phyloP scores from a whole-genome alignment of 1,140 invertebrate species.

The Diabrotica undecimpunctata region DNA sequence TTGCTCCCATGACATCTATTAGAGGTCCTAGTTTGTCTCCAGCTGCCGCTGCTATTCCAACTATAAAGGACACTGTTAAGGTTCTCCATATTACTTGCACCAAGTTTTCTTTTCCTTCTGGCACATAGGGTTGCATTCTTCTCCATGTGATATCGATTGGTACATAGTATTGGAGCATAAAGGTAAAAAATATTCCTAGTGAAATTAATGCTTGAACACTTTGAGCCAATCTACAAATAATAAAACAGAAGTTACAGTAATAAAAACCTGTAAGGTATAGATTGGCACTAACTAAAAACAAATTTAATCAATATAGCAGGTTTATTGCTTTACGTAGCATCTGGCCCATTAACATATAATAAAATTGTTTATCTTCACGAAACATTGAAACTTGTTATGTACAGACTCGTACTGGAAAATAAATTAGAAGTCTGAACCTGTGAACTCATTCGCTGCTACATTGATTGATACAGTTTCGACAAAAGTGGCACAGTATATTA shows the following conservation, averaged over 20 bases:
- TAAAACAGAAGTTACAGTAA: background rate
- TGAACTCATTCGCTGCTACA: too few species aligned
- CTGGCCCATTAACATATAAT: too few species aligned
- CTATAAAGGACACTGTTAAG: constrained; percentile 56
- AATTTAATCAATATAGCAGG: too few species aligned
- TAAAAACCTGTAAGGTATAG: too few species aligned
- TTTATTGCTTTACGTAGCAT: too few species aligned
- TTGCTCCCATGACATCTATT: constrained; percentile 87
- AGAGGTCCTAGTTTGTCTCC: constrained; percentile 75
- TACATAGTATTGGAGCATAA: constrained; percentile 87
- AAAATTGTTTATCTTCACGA: too few species aligned
- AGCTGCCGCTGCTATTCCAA: constrained; percentile 68
- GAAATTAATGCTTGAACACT: constrained; percentile 80
- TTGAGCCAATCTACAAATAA: constrained; percentile 60
- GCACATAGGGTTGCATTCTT: constrained; percentile 49
- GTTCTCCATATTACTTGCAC: constrained; percentile 65
- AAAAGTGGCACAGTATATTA: too few species aligned
- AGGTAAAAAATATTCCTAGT: constrained; percentile 81
- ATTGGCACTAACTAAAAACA: too few species aligned
- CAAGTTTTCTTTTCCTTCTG: constrained; percentile 55
- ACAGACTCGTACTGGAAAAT: too few species aligned
- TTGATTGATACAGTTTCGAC: too few species aligned
- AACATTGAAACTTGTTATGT: too few species aligned
- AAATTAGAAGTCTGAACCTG: too few species aligned
- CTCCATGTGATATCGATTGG: constrained; percentile 71